Evolutionary conservation across 1,140 invertebrate species (phyloP).

Genomic region (Drosophila littoralis): DNA sequence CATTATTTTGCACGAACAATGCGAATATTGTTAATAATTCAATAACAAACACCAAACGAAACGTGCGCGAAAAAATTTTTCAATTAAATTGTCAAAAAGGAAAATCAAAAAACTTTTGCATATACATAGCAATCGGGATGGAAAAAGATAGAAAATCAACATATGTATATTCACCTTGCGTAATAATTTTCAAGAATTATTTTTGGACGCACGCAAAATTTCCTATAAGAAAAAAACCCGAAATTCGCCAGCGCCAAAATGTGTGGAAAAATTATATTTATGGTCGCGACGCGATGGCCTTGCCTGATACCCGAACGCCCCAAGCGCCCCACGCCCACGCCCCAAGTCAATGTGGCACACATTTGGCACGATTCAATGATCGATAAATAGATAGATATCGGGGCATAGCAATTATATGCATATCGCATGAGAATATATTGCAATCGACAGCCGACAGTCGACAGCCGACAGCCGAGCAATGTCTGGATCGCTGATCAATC

Average conservation of each 20-base stretch:
- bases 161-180: conserved; percentile 63
- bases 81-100: conserved; percentile 47
- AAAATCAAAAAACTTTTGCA: conserved; percentile 33
- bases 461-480: conserved; percentile 40
- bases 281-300: conserved; percentile 32
- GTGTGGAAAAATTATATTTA: conserved; percentile 51
- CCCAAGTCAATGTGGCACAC: conserved; percentile 60
- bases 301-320: conserved; percentile 20
- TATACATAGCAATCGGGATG: conserved; percentile 5
- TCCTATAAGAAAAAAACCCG: conserved; percentile 11
- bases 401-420: conserved; percentile 49
- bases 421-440: conserved; percentile 20
- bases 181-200: conserved; percentile 65
- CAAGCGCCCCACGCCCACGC: neutral
- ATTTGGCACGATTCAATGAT: conserved; percentile 62
- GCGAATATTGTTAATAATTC: conserved; percentile 65
- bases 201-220: conserved; percentile 45
- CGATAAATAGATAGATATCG: conserved; percentile 50
- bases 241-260: conserved; percentile 27
- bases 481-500: conserved; percentile 72
- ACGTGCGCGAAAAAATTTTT: conserved; percentile 56
- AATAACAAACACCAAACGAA: conserved; percentile 48
- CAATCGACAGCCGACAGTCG: neutral
- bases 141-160: conserved; percentile 2
- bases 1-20: conserved; percentile 70